Evolutionary conservation across 92 coral and sea anemone species (phyloP), one percentile per base, ranked within the genome.

Genomic region (Phymanthus crucifer): DNA sequence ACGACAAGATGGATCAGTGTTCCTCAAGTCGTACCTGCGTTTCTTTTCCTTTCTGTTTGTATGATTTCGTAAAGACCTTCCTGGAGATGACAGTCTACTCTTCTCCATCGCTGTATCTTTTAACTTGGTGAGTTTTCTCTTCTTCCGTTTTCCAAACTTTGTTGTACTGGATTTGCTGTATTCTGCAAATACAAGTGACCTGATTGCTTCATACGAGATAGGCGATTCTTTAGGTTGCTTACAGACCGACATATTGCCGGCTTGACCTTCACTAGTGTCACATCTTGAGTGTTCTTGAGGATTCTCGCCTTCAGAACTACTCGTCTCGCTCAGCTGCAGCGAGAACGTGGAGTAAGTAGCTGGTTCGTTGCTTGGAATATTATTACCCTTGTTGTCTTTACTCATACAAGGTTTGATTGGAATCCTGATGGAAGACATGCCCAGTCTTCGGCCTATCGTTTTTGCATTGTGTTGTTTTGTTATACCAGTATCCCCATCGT

Each of bases 401-500:
- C 12, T 23, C 27, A 4, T 54, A 19, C 27, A 54, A 5, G 23
- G 6, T 19, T 54, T 19, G 0, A 11, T 61, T n/a, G 68, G 34
- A 24, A 61, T 61, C 29, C 19, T 70, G 33, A 70, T 70, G 26
- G 52, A 26, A 6, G 74, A 40, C 78, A 73, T 73, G 14, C 36
- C 56, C 33, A 46, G 48, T 66, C 37, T 73, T 19, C 58, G 78
- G 18, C n/a, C 32, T 50, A 18, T 73, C 27, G 17, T 24, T 9
- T 24, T 27, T 27, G 34, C 27, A 3, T 3, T 54, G n/a, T 8
- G 19, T 54, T 5, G 24, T 54, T 9, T 54, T 21, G 64, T 21
- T 14, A 54, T 54, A 54, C 10, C 6, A 54, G 64, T 19, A 54
- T 86, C 87, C 3, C 91, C 94, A 61, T 94, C 98, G 33, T 85